These are phyloP conservation scores for Drosophila simulans DNA, from an alignment of 1,140 invertebrate genomes.

Conservation along the genomic window DNA sequence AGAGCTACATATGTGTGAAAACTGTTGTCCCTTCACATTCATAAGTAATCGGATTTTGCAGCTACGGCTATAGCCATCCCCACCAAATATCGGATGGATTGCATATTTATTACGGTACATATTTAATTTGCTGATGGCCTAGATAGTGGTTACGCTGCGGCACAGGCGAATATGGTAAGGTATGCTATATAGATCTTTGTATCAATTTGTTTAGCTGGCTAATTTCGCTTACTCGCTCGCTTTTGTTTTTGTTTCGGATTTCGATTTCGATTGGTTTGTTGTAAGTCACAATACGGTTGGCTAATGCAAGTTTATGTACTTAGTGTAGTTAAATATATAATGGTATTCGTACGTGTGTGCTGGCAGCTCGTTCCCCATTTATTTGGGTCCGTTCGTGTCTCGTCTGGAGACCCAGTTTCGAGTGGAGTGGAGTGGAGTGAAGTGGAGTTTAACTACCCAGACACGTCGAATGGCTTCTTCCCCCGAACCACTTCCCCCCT, in stretches of 20 bases:
- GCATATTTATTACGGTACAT: constrained; percentile 34
- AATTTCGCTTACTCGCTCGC: constrained; percentile 20
- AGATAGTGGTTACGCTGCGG: constrained; percentile 54
- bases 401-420: constrained; percentile 48
- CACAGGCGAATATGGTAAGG: constrained; percentile 63
- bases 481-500: constrained; percentile 2
- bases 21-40: constrained; percentile 36
- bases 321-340: constrained; percentile 42
- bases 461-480: constrained; percentile 25
- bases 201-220: constrained; percentile 54
- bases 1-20: constrained; percentile 19
- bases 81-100: constrained; percentile 25
- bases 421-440: constrained; percentile 46
- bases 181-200: constrained; percentile 40
- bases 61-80: constrained; percentile 2
- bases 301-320: constrained; percentile 65
- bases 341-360: constrained; percentile 25
- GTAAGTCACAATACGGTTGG: constrained; percentile 82
- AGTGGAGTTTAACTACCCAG: constrained; percentile 49
- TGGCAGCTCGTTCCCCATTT: constrained; percentile 27
- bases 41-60: constrained; percentile 39
- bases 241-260: constrained; percentile 7
- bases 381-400: constrained; percentile 32
- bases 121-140: constrained; percentile 74
- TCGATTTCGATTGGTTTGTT: constrained; percentile 31